phyloP scores from a whole-genome alignment of 2,797 vertebrate genomes.

The Danio jaintianensis region DNA sequence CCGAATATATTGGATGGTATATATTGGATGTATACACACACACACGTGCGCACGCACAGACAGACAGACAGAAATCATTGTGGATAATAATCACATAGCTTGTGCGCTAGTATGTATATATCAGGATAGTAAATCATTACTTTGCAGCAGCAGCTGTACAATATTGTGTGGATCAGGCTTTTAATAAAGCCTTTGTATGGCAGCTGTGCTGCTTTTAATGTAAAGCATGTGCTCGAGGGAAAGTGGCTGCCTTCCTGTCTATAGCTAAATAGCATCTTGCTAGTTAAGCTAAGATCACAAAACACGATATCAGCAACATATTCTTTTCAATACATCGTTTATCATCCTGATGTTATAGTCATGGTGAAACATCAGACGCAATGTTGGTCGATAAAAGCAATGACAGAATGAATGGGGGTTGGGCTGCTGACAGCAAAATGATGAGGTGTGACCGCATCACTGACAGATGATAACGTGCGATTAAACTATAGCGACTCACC shows the following conservation, averaged over 20 bases:
- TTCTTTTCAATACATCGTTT: conserved; percentile 1
- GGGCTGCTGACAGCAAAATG: conserved; percentile 67
- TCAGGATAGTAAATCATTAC: not conserved
- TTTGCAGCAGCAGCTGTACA: not conserved
- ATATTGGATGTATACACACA: no score
- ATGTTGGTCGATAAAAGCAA: conserved; percentile 46
- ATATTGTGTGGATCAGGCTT: conserved; percentile 33
- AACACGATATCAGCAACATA: not conserved
- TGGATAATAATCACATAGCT: not conserved
- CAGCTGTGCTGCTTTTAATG: conserved; percentile 59
- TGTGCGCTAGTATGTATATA: not conserved
- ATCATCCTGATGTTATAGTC: not conserved
- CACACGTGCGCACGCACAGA: no score
- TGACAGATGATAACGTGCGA: conserved; percentile 46
- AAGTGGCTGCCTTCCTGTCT: conserved; percentile 55
- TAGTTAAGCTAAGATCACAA: conserved; percentile 45
- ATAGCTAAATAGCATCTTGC: conserved; percentile 42
- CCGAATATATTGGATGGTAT: no score
- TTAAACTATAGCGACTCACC: conserved; percentile 72
- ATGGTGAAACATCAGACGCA: conserved; percentile 21
- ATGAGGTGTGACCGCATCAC: conserved; percentile 48
- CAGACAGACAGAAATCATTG: no score
- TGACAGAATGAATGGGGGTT: conserved; percentile 71
- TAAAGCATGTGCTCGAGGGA: conserved; percentile 69
- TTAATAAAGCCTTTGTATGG: conserved; percentile 14